Percentiles rank a stretch among this genome's conserved stretches.
These are phyloP conservation scores for Drosophila colorata DNA, from an alignment of 2,888 invertebrate genomes.

Conservation along the genomic window DNA sequence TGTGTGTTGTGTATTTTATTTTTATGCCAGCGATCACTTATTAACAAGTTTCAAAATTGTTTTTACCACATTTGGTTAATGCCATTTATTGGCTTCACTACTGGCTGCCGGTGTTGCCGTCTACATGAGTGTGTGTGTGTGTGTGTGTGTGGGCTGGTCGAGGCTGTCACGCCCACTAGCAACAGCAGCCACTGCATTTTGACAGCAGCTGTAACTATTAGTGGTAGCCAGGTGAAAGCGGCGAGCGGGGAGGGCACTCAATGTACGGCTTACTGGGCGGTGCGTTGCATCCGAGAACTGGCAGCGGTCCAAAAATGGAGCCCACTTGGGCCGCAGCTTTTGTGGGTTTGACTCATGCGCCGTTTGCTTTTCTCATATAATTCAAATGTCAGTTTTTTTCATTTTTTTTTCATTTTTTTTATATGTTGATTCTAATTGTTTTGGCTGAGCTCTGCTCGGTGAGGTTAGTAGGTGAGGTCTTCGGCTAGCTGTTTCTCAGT, in stretches of 20 bases:
- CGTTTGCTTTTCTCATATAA: constrained; percentile 47
- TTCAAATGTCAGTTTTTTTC: constrained; percentile 61
- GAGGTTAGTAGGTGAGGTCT: constrained; percentile 71
- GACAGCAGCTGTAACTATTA: constrained; percentile 48
- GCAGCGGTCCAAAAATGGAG: constrained; percentile 51
- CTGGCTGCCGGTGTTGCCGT: constrained; percentile 32
- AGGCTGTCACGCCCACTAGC: constrained; percentile 35
- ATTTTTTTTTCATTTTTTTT: constrained; percentile 16
- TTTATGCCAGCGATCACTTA: constrained; percentile 62
- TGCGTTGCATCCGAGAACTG: constrained; percentile 68
- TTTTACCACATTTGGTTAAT: constrained; percentile 80
- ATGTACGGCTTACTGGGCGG: constrained; percentile 21
- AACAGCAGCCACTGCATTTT: constrained; percentile 49
- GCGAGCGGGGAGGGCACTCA: neutral
- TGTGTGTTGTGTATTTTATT: constrained; percentile 17
- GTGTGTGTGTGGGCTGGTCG: constrained; percentile 50
- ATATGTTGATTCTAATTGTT: constrained; percentile 74
- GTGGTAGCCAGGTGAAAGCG: constrained; percentile 7
- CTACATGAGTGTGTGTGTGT: constrained; percentile 43
- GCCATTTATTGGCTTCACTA: constrained; percentile 70
- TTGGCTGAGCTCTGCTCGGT: constrained; percentile 29
- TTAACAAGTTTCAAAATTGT: constrained; percentile 78
- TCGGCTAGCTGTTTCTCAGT: constrained; percentile 4
- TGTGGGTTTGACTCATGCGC: constrained; percentile 45
- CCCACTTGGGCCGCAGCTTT: constrained; percentile 36